Conservation (phyloP, 2,113 vertebrate genomes). For the Siniperca knerii region DNA sequence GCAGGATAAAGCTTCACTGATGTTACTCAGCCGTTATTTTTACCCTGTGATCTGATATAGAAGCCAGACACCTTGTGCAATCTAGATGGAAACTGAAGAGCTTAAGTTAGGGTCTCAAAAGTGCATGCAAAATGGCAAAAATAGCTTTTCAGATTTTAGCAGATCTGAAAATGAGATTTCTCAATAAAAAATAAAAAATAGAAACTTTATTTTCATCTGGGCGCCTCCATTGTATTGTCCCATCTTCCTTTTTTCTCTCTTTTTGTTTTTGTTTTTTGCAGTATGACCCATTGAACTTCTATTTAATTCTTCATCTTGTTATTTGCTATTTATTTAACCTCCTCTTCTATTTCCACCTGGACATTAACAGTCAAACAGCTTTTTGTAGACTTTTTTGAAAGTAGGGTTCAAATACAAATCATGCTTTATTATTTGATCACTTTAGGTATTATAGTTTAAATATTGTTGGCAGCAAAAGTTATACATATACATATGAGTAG, state of each 20-base stretch:
- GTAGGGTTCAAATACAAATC: no score
- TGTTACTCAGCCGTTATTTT: slow-evolving; percentile 2
- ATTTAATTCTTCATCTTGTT: background rate
- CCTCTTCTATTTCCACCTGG: no score
- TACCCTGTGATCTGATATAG: background rate
- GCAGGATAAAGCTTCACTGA: background rate
- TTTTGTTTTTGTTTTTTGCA: background rate
- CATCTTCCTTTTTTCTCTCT: background rate
- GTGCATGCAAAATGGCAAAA: background rate
- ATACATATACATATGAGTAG: background rate
- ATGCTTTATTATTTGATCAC: no score
- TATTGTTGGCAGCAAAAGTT: background rate
- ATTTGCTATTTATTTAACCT: background rate
- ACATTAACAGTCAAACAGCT: background rate
- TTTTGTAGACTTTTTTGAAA: no score
- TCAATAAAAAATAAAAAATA: no score
- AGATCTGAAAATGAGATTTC: background rate
- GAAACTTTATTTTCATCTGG: no score
- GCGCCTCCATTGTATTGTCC: no score
- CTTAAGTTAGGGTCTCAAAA: background rate
- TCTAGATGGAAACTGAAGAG: background rate
- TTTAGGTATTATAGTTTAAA: no score
- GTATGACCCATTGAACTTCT: background rate
- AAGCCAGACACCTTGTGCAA: background rate
- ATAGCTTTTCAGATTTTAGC: background rate